phyloP scores from a whole-genome alignment of 1,140 invertebrate species.

The Oscheius sp. region DNA sequence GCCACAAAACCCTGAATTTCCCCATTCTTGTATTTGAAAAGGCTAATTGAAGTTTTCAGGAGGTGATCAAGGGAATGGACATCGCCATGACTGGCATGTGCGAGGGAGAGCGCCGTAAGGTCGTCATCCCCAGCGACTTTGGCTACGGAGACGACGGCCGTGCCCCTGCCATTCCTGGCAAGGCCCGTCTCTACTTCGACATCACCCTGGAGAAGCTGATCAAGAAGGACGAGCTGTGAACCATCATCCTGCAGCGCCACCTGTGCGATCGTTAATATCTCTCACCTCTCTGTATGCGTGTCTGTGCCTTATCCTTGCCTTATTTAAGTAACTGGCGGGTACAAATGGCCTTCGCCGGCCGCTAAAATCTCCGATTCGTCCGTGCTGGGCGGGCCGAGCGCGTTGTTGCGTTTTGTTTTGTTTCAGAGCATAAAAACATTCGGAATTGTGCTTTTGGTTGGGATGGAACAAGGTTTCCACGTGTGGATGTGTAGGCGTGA shows the following conservation, averaged over 20 bases:
- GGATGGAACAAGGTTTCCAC: too few relatives aligned
- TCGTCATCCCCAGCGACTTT: conserved; percentile 52
- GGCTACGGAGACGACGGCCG: conserved; percentile 47
- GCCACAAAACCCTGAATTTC: too few relatives aligned
- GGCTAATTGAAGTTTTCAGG: conserved; percentile 24
- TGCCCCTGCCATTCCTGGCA: conserved; percentile 50
- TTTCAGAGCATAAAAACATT: too few relatives aligned
- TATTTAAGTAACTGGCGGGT: background rate
- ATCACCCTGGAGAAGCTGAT: conserved; percentile 59
- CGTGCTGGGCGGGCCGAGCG: background rate
- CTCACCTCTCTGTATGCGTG: background rate
- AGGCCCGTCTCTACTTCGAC: conserved; percentile 57
- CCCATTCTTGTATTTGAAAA: too few relatives aligned
- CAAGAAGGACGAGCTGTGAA: conserved; percentile 54
- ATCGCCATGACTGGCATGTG: conserved; percentile 60
- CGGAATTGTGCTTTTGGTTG: too few relatives aligned
- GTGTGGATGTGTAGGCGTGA: too few relatives aligned
- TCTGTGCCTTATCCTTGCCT: too few relatives aligned
- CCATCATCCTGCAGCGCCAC: background rate
- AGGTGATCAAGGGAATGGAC: conserved; percentile 57
- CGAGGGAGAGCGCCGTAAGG: conserved; percentile 56
- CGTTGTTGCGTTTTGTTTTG: background rate
- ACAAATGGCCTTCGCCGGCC: background rate
- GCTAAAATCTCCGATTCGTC: background rate
- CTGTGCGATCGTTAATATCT: background rate